A percentile compares a stretch with the other conserved stretches of the same genome.
These are phyloP conservation scores for Masticophis lateralis DNA, from an alignment of 2,797 vertebrate species.

Conservation along the genomic window DNA sequence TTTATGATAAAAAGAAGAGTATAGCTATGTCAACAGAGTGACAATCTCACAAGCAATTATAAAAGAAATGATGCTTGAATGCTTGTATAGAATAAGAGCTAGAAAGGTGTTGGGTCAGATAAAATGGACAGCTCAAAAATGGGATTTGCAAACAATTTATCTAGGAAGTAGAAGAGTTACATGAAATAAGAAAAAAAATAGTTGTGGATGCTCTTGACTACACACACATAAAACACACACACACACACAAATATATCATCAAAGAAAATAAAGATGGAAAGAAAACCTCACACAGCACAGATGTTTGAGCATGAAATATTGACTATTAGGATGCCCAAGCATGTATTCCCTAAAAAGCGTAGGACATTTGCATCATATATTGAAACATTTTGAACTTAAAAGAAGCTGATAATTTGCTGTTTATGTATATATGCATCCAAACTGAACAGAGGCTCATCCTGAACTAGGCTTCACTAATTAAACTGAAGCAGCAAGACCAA, in stretches of 20 bases:
- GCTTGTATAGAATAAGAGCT: neutral
- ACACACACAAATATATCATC: neutral
- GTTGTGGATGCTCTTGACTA: neutral
- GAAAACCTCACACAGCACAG: neutral
- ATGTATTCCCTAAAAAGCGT: neutral
- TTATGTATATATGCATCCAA: neutral
- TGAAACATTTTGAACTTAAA: neutral
- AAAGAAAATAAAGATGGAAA: neutral
- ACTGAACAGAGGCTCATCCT: neutral
- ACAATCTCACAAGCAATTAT: neutral
- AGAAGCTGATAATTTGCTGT: neutral
- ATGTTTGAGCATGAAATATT: neutral
- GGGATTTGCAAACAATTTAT: constrained; percentile 25
- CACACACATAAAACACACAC: neutral
- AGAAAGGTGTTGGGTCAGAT: neutral
- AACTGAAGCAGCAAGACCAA: neutral
- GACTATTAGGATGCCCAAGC: neutral
- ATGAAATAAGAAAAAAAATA: constrained; percentile 17
- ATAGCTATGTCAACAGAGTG: constrained; percentile 15
- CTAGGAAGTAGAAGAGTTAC: neutral
- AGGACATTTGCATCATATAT: neutral
- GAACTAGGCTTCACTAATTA: neutral
- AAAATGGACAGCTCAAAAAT: neutral
- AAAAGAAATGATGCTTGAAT: constrained; percentile 7
- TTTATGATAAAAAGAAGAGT: neutral